Evolutionary conservation across 1,140 invertebrate genomes (phyloP), one percentile per base, ranked within the genome.

Genomic region (Ips nitidus): DNA sequence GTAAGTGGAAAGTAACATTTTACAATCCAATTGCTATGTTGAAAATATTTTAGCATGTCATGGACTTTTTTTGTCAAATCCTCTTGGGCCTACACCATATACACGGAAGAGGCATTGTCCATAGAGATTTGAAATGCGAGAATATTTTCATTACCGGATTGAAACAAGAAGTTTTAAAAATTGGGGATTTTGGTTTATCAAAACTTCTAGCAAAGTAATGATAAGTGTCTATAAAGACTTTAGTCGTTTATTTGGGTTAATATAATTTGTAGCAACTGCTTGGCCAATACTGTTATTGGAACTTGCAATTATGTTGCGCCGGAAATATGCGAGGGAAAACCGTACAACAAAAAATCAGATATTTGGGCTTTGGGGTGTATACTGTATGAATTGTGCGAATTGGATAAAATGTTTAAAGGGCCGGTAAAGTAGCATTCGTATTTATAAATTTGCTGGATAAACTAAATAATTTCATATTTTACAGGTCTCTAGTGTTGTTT

Each of bases 281-380:
- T 84, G 75, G 83, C 84, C 2, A 81, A 81, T 3, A 86, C 85
- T 4, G 77, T 85, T 38, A 91, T 93, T 64, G 93, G 94, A 50
- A 94, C 94, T 45, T 91, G 90, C 58, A 90, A 90, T 80, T 95
- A 95, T 81, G 87, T 94, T 78, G 91, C 93, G 6, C 94, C 94
- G 43, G 94, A 96, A 83, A 80, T 95, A 52, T 90, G 94, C 74
- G 86, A 89, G 79, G 88, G 89, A 45, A 85, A 88, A 77, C 83
- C 86, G 40, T 94, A 92, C 72, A 87, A 90, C 78, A 84, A 84
- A 3, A 91, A 91, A 81, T 90, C 87, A 72, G 94, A 96, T 77
- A 87, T 95, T 69, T 95, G 93, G 94, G 90, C 92, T 22, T 82
- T 94, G 60, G 94, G 94, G 2, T 94, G 93, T 79, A 84, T 95